Evolutionary conservation across 2,888 invertebrate species (phyloP).

Genomic region (Altica lythri): DNA sequence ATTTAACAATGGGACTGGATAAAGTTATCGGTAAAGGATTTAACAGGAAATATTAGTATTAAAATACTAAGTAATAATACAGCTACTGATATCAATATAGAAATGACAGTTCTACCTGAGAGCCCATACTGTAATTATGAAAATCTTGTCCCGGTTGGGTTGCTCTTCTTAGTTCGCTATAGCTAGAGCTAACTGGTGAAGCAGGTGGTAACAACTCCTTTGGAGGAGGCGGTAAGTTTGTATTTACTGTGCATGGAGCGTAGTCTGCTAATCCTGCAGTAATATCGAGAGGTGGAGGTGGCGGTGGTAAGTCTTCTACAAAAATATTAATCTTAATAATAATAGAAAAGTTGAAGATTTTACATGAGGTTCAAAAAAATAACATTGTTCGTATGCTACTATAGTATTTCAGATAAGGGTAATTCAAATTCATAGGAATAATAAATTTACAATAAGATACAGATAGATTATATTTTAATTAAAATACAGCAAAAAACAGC

Average conservation of each 20-base stretch:
- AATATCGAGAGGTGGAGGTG: constrained; percentile 64
- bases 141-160: constrained; percentile 65
- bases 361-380: too few species aligned
- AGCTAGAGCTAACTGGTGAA: constrained; percentile 88
- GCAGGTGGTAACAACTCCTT: constrained; percentile 79
- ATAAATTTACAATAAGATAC: too few species aligned
- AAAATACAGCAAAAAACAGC: too few species aligned
- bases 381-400: too few species aligned
- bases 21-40: too few species aligned
- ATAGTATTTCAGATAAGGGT: too few species aligned
- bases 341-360: too few species aligned
- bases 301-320: constrained; percentile 65
- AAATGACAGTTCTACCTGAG: constrained; percentile 69
- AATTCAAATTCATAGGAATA: too few species aligned
- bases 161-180: constrained; percentile 83
- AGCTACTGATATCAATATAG: too few species aligned
- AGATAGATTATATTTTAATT: neutral
- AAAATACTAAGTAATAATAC: too few species aligned
- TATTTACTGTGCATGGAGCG: constrained; percentile 56
- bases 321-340: constrained; percentile 38
- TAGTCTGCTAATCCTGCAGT: constrained; percentile 57
- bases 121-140: constrained; percentile 70
- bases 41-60: too few species aligned
- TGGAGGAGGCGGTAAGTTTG: constrained; percentile 60
- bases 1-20: too few species aligned